Evolutionary conservation across 2,888 invertebrate genomes (phyloP).

Genomic region (Hirtodrosophila trivittata): DNA sequence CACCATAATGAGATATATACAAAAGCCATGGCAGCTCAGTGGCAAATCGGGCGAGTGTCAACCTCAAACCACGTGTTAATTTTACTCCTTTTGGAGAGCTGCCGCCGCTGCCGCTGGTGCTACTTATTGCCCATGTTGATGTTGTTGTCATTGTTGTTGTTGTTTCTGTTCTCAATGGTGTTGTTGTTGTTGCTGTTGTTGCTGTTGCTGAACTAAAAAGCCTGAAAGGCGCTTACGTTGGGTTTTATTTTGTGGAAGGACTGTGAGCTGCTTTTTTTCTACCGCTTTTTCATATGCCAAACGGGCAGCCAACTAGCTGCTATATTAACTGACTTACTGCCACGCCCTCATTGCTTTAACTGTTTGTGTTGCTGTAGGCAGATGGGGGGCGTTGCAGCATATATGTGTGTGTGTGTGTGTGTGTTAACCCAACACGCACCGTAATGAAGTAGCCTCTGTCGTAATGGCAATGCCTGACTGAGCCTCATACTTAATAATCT

Average conservation of each 20-base stretch:
- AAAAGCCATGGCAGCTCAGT: constrained; percentile 64
- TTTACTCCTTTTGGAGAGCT: constrained; percentile 62
- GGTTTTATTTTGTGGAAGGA: constrained; percentile 62
- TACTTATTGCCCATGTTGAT: constrained; percentile 49
- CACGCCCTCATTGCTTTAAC: constrained; percentile 53
- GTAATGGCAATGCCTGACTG: constrained; percentile 72
- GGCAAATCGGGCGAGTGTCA: constrained; percentile 71
- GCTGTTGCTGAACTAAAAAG: constrained; percentile 68
- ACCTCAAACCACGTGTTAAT: constrained; percentile 77
- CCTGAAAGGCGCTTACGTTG: constrained; percentile 74
- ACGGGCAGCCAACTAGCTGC: constrained; percentile 68
- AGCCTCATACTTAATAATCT: constrained; percentile 75
- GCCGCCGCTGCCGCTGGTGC: constrained; percentile 13
- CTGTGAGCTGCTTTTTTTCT: constrained; percentile 47
- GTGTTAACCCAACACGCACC: constrained; percentile 69
- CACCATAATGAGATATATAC: constrained; percentile 72
- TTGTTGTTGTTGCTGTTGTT: constrained; percentile 25
- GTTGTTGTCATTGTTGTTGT: constrained; percentile 25
- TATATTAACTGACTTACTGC: constrained; percentile 75
- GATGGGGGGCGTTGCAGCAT: constrained; percentile 26
- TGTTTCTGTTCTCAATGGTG: constrained; percentile 31
- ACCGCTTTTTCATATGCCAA: constrained; percentile 47
- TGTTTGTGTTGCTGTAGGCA: constrained; percentile 27
- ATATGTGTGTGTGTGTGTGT: constrained; percentile 39
- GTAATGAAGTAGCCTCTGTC: constrained; percentile 74